Evolutionary conservation across 2,888 invertebrate species (phyloP).

Genomic region (Spodoptera littoralis): DNA sequence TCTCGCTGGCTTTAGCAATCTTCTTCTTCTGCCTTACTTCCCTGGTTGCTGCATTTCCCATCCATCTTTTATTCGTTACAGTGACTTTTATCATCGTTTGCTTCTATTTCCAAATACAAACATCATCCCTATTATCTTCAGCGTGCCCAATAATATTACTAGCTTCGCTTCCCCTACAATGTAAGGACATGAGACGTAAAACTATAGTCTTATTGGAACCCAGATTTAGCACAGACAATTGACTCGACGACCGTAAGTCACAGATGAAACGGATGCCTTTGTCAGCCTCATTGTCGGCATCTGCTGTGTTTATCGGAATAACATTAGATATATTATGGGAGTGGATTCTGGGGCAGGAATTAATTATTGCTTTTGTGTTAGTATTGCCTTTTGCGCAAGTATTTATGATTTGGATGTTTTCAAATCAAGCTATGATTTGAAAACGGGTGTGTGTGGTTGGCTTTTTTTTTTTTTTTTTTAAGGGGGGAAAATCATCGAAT

Average conservation of each 20-base stretch:
- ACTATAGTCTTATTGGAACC: slow-evolving; percentile 68
- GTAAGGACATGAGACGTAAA: slow-evolving; percentile 32
- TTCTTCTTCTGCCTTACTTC: too few relatives aligned
- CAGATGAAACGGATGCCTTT: slow-evolving; percentile 83
- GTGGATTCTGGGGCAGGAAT: slow-evolving; percentile 60
- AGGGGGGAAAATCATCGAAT: too few relatives aligned
- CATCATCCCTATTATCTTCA: too few relatives aligned
- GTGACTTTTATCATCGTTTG: too few relatives aligned
- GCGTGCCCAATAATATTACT: slow-evolving; percentile 17
- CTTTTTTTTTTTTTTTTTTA: too few relatives aligned
- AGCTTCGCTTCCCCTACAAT: slow-evolving; percentile 41
- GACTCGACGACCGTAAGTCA: slow-evolving; percentile 82
- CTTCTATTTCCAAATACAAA: too few relatives aligned
- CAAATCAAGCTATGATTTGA: too few relatives aligned
- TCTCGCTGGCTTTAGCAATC: too few relatives aligned
- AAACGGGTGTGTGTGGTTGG: too few relatives aligned
- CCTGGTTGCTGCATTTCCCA: too few relatives aligned
- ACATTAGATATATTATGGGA: slow-evolving; percentile 64
- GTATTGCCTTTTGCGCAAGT: slow-evolving; percentile 19
- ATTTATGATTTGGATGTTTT: too few relatives aligned
- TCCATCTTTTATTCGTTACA: too few relatives aligned
- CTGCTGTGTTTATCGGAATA: slow-evolving; percentile 77
- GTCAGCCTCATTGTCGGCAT: slow-evolving; percentile 77
- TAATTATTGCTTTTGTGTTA: slow-evolving; percentile 39
- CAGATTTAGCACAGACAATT: slow-evolving; percentile 85